phyloP scores from a whole-genome alignment of 2,113 vertebrate genomes.

The Neolamprologus cancellatus region DNA sequence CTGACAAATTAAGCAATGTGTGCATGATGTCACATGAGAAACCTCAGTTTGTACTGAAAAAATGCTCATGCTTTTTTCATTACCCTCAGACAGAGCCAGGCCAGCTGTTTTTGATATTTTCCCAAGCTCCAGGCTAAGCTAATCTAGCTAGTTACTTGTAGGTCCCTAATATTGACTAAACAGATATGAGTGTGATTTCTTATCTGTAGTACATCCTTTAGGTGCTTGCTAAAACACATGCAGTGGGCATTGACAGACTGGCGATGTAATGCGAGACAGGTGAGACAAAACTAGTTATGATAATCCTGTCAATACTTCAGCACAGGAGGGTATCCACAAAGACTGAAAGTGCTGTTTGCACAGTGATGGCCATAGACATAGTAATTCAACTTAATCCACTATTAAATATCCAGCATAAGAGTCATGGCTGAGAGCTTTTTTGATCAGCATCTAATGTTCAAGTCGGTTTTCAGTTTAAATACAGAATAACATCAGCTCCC shows the following conservation, averaged over 20 bases:
- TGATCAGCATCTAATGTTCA: not conserved
- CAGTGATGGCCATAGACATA: not conserved
- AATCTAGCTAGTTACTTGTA: not conserved
- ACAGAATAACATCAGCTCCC: not conserved
- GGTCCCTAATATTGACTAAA: not conserved
- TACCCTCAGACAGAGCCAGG: not conserved
- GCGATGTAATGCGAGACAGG: not conserved
- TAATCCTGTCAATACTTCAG: not conserved
- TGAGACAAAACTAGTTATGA: not conserved
- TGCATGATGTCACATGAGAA: not conserved
- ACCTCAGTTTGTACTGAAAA: not conserved
- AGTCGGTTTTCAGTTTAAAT: not conserved
- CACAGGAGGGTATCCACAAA: not conserved
- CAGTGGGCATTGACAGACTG: not conserved
- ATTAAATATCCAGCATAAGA: not conserved
- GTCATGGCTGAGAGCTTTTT: not conserved
- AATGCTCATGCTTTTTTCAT: not conserved
- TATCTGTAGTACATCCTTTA: not conserved
- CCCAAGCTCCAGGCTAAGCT: not conserved
- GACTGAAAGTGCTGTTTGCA: not conserved
- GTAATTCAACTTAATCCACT: not conserved
- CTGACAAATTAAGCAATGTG: not conserved
- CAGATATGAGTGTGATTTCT: not conserved
- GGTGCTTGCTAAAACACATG: not conserved
- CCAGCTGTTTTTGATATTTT: not conserved